Conservation (phyloP, 2,888 invertebrate species). For the Athalia cordata region DNA sequence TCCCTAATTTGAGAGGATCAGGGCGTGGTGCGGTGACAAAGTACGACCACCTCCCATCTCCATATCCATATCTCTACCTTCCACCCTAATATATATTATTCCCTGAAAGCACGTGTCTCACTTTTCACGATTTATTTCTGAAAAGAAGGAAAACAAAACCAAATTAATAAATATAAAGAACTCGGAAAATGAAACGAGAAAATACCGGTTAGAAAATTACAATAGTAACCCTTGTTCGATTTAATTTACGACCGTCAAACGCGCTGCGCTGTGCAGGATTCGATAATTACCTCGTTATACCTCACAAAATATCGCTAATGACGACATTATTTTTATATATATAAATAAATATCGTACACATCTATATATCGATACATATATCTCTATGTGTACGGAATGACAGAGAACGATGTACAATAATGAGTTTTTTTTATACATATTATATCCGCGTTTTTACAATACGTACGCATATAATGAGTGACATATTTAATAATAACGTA, state of each 20-base stretch:
- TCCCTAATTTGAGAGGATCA: slow-evolving; percentile 55
- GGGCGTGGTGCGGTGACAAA: slow-evolving; percentile 64
- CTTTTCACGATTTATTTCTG: slow-evolving; percentile 47
- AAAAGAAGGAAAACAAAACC: neutral
- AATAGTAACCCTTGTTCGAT: slow-evolving; percentile 18
- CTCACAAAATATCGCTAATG: slow-evolving; percentile 38
- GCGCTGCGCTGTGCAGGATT: slow-evolving; percentile 51
- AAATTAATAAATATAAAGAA: neutral
- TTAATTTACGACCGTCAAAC: slow-evolving; percentile 43
- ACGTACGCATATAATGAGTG: no score
- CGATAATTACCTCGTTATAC: slow-evolving; percentile 51
- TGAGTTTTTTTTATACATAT: no score
- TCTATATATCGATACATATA: slow-evolving; percentile 1
- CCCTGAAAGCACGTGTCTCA: slow-evolving; percentile 59
- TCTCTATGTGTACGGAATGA: neutral
- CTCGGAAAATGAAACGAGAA: neutral
- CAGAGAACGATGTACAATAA: no score
- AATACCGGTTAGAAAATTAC: neutral
- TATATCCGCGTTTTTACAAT: no score
- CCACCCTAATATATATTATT: slow-evolving; percentile 17
- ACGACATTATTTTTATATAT: slow-evolving; percentile 35
- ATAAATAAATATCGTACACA: slow-evolving; percentile 25
- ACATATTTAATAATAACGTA: no score
- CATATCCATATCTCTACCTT: slow-evolving; percentile 12
- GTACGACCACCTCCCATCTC: slow-evolving; percentile 53